A percentile compares a stretch with the other conserved stretches of the same genome.
Conservation (phyloP, 2,797 vertebrate species). For the Epinephelus coioides region DNA sequence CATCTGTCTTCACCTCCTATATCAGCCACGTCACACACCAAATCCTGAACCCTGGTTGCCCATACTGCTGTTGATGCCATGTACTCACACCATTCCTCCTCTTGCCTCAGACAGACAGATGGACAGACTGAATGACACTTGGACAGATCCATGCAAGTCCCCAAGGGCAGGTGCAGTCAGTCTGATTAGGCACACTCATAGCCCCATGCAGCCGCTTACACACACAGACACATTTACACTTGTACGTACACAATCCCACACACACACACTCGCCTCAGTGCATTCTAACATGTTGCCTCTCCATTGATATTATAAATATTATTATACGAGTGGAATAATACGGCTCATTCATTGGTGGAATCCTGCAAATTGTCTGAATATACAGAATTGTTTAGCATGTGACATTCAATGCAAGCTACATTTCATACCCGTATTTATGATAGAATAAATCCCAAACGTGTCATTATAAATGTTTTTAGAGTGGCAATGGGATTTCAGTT, state of each 20-base stretch:
- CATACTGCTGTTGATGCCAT: constrained; percentile 31
- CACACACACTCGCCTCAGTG: constrained; percentile 68
- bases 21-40: constrained; percentile 58
- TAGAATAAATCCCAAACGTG: constrained; percentile 7
- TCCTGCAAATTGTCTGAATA: constrained; percentile 73
- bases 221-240: constrained; percentile 20
- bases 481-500: not conserved
- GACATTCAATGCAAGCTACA: constrained; percentile 28
- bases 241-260: constrained; percentile 3
- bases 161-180: constrained; percentile 76
- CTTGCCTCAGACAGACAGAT: constrained; percentile 56
- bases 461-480: not conserved
- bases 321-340: constrained; percentile 84
- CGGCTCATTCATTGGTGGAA: constrained; percentile 68
- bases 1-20: constrained; percentile 51
- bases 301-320: constrained; percentile 86
- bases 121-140: constrained; percentile 72
- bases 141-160: constrained; percentile 68
- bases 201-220: constrained; percentile 39
- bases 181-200: constrained; percentile 76
- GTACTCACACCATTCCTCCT: constrained; percentile 50
- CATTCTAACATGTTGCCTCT: constrained; percentile 84
- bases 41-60: constrained; percentile 45
- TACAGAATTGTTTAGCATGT: constrained; percentile 55
- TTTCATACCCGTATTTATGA: constrained; percentile 37